These are phyloP conservation scores for Tenthredo livida DNA, from an alignment of 2,888 invertebrate species.

Conservation along the genomic window DNA sequence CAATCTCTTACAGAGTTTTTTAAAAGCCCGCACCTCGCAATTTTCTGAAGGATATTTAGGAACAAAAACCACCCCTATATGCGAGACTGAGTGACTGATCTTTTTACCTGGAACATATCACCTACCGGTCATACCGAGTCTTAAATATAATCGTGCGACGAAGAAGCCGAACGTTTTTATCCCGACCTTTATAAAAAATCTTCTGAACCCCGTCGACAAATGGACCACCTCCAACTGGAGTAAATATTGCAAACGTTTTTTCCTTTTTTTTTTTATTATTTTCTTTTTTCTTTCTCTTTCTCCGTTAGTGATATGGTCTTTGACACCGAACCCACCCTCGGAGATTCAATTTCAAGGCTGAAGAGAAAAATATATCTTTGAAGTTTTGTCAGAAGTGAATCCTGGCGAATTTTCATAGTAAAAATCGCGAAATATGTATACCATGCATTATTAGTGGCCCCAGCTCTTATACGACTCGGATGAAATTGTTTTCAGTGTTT, in stretches of 20 bases:
- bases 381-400: neutral
- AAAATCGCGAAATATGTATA: neutral
- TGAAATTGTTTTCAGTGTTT: neutral
- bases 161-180: neutral
- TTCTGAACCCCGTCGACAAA: neutral
- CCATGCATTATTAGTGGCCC: neutral
- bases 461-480: neutral
- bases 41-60: neutral
- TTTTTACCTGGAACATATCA: neutral
- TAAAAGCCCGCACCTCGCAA: neutral
- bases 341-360: neutral
- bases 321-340: neutral
- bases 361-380: neutral
- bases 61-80: constrained; percentile 29
- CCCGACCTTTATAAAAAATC: neutral
- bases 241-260: neutral
- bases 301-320: neutral
- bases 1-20: constrained; percentile 10
- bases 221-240: neutral
- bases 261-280: neutral
- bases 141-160: neutral
- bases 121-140: neutral
- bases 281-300: neutral
- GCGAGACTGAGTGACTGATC: neutral
- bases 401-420: neutral